Percentiles rank a stretch among this genome's conserved stretches.
Conservation (phyloP, 2,888 invertebrate genomes). For the Polydrusus tereticollis region DNA sequence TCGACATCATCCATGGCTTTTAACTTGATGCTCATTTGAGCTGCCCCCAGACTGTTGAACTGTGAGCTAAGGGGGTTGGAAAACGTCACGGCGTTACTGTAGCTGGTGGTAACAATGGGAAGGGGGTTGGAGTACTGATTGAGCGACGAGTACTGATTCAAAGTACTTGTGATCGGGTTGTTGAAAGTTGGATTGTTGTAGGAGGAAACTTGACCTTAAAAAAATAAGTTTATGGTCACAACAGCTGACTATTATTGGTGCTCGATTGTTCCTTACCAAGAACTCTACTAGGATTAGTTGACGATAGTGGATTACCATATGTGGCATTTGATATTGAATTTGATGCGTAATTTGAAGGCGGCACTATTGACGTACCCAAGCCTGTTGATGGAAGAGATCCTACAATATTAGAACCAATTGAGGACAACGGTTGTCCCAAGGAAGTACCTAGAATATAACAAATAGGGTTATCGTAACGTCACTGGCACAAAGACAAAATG, state of each 20-base stretch:
- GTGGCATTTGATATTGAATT: constrained; percentile 69
- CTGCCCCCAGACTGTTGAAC: constrained; percentile 69
- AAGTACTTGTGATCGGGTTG: constrained; percentile 65
- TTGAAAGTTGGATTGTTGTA: constrained; percentile 70
- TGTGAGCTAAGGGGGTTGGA: constrained; percentile 75
- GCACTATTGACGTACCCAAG: constrained; percentile 67
- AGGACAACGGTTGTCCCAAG: constrained; percentile 54
- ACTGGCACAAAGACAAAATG: too few species aligned
- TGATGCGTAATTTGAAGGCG: constrained; percentile 69
- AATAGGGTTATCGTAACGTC: too few species aligned
- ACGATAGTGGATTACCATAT: constrained; percentile 68
- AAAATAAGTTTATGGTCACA: background rate
- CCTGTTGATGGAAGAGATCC: constrained; percentile 67
- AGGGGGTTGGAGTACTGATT: constrained; percentile 56
- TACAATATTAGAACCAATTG: constrained; percentile 53
- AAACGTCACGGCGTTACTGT: constrained; percentile 71
- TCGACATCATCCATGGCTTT: constrained; percentile 82
- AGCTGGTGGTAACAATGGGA: constrained; percentile 63
- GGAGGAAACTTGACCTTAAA: constrained; percentile 63
- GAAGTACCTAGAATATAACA: constrained; percentile 54
- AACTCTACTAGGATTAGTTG: constrained; percentile 46
- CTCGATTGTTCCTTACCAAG: constrained; percentile 24
- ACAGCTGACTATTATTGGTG: background rate
- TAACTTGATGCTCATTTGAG: constrained; percentile 74
- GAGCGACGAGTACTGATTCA: constrained; percentile 68